Conservation (phyloP, 2,113 vertebrate species). For the Edolisoma coerulescens region DNA sequence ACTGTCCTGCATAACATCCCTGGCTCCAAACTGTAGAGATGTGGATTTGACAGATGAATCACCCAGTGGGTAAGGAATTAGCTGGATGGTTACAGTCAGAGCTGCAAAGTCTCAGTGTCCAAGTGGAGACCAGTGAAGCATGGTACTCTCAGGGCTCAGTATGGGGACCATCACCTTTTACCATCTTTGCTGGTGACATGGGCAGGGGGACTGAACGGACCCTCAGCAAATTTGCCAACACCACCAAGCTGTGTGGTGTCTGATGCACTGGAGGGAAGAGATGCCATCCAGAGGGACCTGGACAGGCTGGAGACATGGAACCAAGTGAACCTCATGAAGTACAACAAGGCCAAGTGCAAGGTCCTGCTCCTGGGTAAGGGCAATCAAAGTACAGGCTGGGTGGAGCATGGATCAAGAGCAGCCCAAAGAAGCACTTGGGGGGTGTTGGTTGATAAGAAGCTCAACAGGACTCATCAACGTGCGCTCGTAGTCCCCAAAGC, state of each 20-base stretch:
- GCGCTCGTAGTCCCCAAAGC: background rate
- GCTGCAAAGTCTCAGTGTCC: no score
- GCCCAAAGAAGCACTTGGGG: background rate
- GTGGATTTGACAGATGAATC: background rate
- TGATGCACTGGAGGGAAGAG: background rate
- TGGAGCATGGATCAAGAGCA: background rate
- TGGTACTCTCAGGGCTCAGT: background rate
- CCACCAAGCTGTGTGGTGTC: background rate
- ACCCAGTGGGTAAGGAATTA: background rate
- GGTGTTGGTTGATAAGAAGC: background rate
- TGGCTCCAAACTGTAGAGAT: background rate
- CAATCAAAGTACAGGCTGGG: background rate
- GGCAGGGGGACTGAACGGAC: background rate
- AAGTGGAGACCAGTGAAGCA: background rate
- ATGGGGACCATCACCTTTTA: background rate
- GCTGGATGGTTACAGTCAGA: background rate
- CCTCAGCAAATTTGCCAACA: background rate
- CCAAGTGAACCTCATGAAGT: background rate
- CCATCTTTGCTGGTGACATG: rapidly evolving
- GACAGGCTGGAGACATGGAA: background rate
- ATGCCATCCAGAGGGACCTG: background rate
- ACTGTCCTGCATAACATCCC: background rate
- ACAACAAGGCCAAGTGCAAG: background rate
- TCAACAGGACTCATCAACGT: background rate
- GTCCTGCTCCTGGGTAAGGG: background rate